Evolutionary conservation across 2,113 vertebrate species (phyloP), one percentile per base, ranked within the genome.

Genomic region (Melanotaenia duboulayi): DNA sequence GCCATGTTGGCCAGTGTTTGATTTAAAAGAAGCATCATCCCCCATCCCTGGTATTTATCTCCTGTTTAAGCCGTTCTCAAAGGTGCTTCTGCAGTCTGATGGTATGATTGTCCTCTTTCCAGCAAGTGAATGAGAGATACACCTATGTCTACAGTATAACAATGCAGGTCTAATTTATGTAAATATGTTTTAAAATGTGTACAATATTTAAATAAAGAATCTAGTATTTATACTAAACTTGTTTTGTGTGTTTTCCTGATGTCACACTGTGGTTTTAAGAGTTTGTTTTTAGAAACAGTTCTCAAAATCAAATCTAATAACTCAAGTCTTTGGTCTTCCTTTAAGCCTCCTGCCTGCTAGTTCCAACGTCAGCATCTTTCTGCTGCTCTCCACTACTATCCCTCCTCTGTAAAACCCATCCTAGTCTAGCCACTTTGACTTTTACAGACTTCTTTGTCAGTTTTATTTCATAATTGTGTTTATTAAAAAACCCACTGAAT

Each of bases 141-240:
- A 85, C 75, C 48, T 71, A 61, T 82, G 82, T 92, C 84, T 91
- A 86, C 78, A 83, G 82, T 92, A 87, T 91, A 89, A 90, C 76
- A 90, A 90, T 87, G 89, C 92, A 93, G 88, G 90, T 91, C 81
- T 89, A 87, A 90, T 92, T 91, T 86, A 84, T 93, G 92, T 94
- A 93, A 92, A 94, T 94, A 92, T 87, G 85, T 92, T 94, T 94
- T 92, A 55, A 91, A 92, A 92, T 87, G 87, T 93, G 92, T 94
- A 93, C 83, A 91, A 91, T 93, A 94, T 94, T 93, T 92, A 93
- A 94, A 94, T 94, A 94, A 94, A 94, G 80, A 91, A 87, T 92
- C 71, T 93, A 92, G 92, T 94, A 93, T 94, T 94, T 94, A 90
- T 94, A 94, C 81, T 87, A 87, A 83, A 81, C 40, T 22, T 46